These are phyloP conservation scores for Drosophila peninsularis DNA, from an alignment of 2,888 invertebrate species.

Conservation along the genomic window DNA sequence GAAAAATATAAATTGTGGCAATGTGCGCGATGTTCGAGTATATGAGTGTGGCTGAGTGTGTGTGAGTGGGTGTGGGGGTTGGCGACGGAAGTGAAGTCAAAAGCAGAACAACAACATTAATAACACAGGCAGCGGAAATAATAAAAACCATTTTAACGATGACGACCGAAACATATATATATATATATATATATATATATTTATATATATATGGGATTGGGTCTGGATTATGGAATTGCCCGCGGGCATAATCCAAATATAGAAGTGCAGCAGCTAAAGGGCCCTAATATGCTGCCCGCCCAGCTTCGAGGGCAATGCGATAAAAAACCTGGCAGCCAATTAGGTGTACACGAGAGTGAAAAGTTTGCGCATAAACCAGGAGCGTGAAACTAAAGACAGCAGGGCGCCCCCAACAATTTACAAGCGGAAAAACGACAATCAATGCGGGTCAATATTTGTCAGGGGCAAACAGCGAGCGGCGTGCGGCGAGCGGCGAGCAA, in stretches of 20 bases:
- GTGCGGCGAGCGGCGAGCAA: slow-evolving; percentile 11
- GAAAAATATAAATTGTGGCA: slow-evolving; percentile 80
- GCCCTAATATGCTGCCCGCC: slow-evolving; percentile 25
- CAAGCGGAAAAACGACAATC: slow-evolving; percentile 83
- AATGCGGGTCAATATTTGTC: slow-evolving; percentile 83
- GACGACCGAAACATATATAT: slow-evolving; percentile 51
- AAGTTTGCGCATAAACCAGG: slow-evolving; percentile 56
- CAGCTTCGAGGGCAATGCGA: background rate
- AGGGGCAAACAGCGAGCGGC: slow-evolving; percentile 64
- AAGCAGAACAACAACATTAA: slow-evolving; percentile 76
- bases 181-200: slow-evolving; percentile 22
- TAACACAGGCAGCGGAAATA: slow-evolving; percentile 72
- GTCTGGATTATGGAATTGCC: slow-evolving; percentile 40
- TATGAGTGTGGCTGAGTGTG: slow-evolving; percentile 36
- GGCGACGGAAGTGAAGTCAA: slow-evolving; percentile 66
- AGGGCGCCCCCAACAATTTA: slow-evolving; percentile 64
- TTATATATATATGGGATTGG: slow-evolving; percentile 21
- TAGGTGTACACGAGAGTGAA: slow-evolving; percentile 63
- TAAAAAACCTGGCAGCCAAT: slow-evolving; percentile 46
- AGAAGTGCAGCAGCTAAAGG: slow-evolving; percentile 43
- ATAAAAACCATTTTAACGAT: slow-evolving; percentile 78
- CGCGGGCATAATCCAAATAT: background rate
- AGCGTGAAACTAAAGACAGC: slow-evolving; percentile 51
- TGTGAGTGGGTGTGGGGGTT: slow-evolving; percentile 17
- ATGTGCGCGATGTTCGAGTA: slow-evolving; percentile 34